These are phyloP conservation scores for Lycodopsis pacificus DNA, from an alignment of 2,797 vertebrate species.

Conservation along the genomic window DNA sequence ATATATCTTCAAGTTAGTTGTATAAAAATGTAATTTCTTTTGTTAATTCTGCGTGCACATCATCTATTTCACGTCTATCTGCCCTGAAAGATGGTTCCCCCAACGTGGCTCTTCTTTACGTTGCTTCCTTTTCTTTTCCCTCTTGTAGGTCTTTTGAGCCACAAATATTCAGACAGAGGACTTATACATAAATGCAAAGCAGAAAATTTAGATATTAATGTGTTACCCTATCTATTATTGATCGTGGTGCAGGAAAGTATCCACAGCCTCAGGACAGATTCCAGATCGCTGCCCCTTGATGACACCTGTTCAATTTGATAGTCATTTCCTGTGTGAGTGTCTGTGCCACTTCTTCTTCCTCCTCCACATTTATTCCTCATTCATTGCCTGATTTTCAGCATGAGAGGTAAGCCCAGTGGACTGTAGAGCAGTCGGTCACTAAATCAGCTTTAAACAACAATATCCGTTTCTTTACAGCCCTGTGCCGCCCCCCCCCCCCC, in stretches of 20 bases:
- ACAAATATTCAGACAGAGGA: neutral
- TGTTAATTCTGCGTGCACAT: neutral
- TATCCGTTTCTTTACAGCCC: slow-evolving; percentile 54
- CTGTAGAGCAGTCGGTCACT: slow-evolving; percentile 23
- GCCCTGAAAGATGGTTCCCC: neutral
- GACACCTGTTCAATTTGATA: slow-evolving; percentile 36
- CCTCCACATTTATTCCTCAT: slow-evolving; percentile 13
- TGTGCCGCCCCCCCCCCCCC: slow-evolving; percentile 1
- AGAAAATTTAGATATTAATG: slow-evolving; percentile 14
- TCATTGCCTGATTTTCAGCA: slow-evolving; percentile 52
- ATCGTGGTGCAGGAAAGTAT: slow-evolving; percentile 18
- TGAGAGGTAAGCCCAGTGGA: slow-evolving; percentile 40
- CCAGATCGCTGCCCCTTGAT: slow-evolving; percentile 16
- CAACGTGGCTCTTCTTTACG: neutral
- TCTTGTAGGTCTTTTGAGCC: neutral
- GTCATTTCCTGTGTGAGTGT: neutral
- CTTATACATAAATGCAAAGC: slow-evolving; percentile 18
- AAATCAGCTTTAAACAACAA: slow-evolving; percentile 56
- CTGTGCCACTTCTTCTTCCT: neutral
- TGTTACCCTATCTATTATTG: slow-evolving; percentile 30
- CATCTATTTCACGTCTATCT: neutral
- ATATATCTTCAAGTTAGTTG: neutral
- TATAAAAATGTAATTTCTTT: neutral
- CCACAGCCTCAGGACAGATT: slow-evolving; percentile 36
- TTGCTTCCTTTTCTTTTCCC: neutral